Percentiles rank a stretch among this genome's conserved stretches.
Conservation (phyloP, 2,888 invertebrate genomes). For the Ischnus inquisitorius region DNA sequence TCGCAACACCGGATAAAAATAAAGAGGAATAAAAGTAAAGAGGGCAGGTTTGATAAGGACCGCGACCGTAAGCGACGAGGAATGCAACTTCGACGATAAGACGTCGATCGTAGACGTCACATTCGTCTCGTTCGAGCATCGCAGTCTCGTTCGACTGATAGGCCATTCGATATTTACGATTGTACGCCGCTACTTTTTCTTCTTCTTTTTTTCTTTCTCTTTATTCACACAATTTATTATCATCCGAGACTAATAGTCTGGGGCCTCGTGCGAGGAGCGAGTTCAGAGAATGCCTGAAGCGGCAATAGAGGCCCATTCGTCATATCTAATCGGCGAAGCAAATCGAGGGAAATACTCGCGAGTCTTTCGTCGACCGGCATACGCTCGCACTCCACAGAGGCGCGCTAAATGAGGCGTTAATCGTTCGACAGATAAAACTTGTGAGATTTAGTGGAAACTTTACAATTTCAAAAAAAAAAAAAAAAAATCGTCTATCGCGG, state of each 20-base stretch:
- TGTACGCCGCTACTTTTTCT: constrained; percentile 15
- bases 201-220: constrained; percentile 21
- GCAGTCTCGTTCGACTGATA: constrained; percentile 28
- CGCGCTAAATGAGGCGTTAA: constrained; percentile 43
- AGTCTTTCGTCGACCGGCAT: constrained; percentile 19
- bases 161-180: constrained; percentile 58
- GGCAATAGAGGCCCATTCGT: constrained; percentile 5
- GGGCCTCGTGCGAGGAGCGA: constrained; percentile 26
- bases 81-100: constrained; percentile 53
- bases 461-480: constrained; percentile 2
- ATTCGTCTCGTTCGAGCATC: constrained; percentile 18
- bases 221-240: constrained; percentile 58
- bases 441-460: constrained; percentile 29
- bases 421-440: constrained; percentile 41
- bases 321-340: constrained; percentile 61
- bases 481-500: neutral
- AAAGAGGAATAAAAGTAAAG: constrained; percentile 12
- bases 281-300: neutral
- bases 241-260: constrained; percentile 43
- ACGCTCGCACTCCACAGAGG: constrained; percentile 11
- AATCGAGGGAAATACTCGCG: constrained; percentile 28
- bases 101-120: constrained; percentile 19
- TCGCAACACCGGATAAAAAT: constrained; percentile 21
- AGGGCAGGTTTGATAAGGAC: constrained; percentile 47
- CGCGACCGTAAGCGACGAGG: constrained; percentile 5